Evolutionary conservation across 1,140 invertebrate species (phyloP).

Genomic region (Aleiodes sp.): DNA sequence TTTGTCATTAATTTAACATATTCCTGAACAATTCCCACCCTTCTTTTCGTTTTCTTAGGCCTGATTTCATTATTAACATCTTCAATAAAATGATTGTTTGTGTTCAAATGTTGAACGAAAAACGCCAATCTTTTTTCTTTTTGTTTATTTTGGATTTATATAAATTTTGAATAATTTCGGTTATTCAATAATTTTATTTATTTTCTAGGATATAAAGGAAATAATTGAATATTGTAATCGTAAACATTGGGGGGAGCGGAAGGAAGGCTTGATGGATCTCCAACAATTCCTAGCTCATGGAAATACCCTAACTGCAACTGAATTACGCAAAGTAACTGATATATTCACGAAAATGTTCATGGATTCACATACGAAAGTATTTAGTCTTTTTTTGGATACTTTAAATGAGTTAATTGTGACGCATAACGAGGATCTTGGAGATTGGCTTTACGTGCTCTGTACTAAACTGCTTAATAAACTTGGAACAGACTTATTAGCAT

Average conservation of each 20-base stretch:
- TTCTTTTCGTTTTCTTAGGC: too few species aligned
- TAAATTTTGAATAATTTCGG: conserved; percentile 6
- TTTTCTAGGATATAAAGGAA: conserved; percentile 81
- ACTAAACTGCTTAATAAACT: conserved; percentile 81
- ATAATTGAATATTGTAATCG: conserved; percentile 88
- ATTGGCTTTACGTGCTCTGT: conserved; percentile 88
- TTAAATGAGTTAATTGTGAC: conserved; percentile 86
- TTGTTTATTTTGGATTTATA: neutral
- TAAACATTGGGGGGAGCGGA: conserved; percentile 90
- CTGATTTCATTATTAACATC: too few species aligned
- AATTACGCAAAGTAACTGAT: conserved; percentile 85
- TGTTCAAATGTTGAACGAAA: too few species aligned
- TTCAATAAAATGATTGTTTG: too few species aligned
- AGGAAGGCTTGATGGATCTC: conserved; percentile 88
- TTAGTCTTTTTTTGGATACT: conserved; percentile 91
- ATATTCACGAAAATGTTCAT: conserved; percentile 96
- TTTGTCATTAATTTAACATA: too few species aligned
- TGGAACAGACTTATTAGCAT: conserved; percentile 88
- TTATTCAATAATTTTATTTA: conserved; percentile 13
- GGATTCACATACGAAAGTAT: conserved; percentile 96
- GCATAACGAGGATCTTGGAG: conserved; percentile 86
- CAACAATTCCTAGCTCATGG: conserved; percentile 79
- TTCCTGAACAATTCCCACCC: too few species aligned
- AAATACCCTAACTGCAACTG: conserved; percentile 73
- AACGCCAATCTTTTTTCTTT: conserved; percentile 28